These are phyloP conservation scores for Iselma pallidipennis DNA, from an alignment of 2,888 invertebrate genomes.

Conservation along the genomic window DNA sequence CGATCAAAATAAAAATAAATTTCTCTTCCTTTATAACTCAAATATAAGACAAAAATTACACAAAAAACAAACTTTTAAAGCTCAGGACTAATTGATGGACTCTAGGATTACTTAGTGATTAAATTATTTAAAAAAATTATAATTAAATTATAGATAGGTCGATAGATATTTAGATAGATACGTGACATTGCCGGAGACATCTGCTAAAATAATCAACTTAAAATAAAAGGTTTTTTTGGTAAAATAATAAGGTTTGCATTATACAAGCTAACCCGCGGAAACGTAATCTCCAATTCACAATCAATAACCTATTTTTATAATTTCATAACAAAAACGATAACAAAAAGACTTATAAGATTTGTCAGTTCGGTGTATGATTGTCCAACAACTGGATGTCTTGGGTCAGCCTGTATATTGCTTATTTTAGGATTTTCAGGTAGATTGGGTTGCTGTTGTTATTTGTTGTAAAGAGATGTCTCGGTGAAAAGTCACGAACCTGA, in stretches of 20 bases:
- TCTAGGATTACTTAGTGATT: neutral
- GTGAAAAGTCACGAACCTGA: slow-evolving; percentile 63
- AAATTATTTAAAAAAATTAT: slow-evolving; percentile 1
- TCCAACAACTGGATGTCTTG: too few relatives aligned
- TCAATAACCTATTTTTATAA: too few relatives aligned
- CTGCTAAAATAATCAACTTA: slow-evolving; percentile 17
- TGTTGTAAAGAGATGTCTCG: slow-evolving; percentile 41
- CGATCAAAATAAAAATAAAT: neutral
- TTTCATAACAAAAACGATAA: too few relatives aligned
- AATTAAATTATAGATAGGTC: too few relatives aligned
- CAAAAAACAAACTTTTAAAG: neutral
- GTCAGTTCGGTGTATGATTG: too few relatives aligned
- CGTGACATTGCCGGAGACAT: slow-evolving; percentile 37
- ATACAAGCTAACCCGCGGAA: too few relatives aligned
- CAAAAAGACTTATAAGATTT: too few relatives aligned
- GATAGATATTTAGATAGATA: too few relatives aligned
- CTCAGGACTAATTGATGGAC: neutral
- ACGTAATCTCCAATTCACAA: too few relatives aligned
- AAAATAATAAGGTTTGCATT: too few relatives aligned
- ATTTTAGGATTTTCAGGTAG: neutral
- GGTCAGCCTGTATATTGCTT: neutral
- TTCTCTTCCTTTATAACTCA: neutral
- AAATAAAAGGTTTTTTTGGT: slow-evolving; percentile 19
- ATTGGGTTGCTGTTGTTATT: slow-evolving; percentile 3
- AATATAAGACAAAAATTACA: slow-evolving; percentile 4